Base-by-base conservation (phyloP, 2,113 vertebrate species). In the Hippocampus comes region DNA sequence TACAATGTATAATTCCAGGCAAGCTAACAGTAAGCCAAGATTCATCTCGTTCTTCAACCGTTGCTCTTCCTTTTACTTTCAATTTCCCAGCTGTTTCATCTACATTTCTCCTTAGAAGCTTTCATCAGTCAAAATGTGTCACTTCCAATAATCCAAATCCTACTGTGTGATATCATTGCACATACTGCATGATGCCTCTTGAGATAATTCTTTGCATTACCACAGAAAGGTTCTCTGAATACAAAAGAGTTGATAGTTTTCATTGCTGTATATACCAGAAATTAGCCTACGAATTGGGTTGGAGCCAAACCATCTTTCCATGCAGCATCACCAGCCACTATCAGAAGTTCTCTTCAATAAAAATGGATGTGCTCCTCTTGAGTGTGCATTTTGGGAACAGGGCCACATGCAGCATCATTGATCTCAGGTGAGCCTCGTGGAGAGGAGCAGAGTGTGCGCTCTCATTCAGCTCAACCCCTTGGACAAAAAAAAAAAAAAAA, bases 401-500 rank as follows among this genome's bases (percentile, higher is more conserved):
- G 59, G 69, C 65, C 59, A 72, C 51, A 25, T 75, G 72, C 72
- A 73, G 66, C 77, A 64, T 68, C 76, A 43, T 73, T 77, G 84
- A 80, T 84, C 75, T 75, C 82, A 81, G 63, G 71, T 30, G 59
- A 60, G 59, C 59, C 23, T 60, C 59, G 27, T 34, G 1, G 70
- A 75, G 82, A 78, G 75, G 57, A 60, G 63, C 38, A 84, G 74
- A 80, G 71, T 75, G 66, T 74, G 70, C 75, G 64, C 77, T 78
- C 75, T 78, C 76, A 83, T 82, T 85, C 78, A 86, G 82, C 73
- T 70, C 53, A 72, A 53, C 79, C 85, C 76, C 72, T 74, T 79
- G 83, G 80, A 64, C 49, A 70, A 79, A 73, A 73, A 21, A 71
- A 42, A 60, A 78, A 41, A 73, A 75, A 70, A 55, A 46, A 18